A percentile compares a stretch with the other conserved stretches of the same genome.
Conservation (phyloP, 2,797 vertebrate genomes). For the Hippopotamyrus pictus region DNA sequence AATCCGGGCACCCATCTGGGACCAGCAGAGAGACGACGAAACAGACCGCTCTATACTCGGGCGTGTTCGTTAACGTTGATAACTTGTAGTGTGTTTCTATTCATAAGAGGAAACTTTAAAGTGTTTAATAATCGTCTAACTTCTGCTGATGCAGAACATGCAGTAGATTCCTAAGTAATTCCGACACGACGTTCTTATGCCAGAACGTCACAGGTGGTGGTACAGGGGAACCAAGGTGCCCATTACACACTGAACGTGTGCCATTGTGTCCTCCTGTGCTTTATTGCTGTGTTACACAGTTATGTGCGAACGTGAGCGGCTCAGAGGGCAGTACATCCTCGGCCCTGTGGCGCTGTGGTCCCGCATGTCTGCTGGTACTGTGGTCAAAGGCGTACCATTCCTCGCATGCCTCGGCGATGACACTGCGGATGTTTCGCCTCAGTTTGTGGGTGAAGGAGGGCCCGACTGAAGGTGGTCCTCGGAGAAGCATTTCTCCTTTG, state of each 20-base stretch:
- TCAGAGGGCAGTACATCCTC: not conserved
- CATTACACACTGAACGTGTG: not conserved
- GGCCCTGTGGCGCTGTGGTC: not conserved
- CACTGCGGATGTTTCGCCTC: not conserved
- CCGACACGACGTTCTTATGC: not conserved
- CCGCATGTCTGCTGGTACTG: not conserved
- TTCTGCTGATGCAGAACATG: not conserved
- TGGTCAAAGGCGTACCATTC: not conserved
- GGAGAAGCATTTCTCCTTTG: not conserved
- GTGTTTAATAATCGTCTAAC: not conserved
- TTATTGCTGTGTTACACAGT: not conserved
- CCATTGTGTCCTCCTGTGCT: not conserved
- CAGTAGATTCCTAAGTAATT: not conserved
- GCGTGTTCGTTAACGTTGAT: not conserved
- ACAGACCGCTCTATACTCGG: not conserved
- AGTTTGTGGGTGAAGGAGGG: not conserved
- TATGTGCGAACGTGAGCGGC: not conserved
- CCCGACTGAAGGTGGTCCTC: not conserved
- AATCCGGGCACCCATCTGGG: not conserved
- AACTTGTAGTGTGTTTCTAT: not conserved
- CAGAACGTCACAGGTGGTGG: not conserved
- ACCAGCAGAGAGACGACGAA: not conserved
- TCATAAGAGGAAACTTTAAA: not conserved
- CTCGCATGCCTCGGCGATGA: not conserved
- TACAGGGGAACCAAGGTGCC: not conserved